Percentiles rank a stretch among this genome's conserved stretches.
Conservation (phyloP, 1,140 invertebrate species). For the Lysiphlebus fabarum region DNA sequence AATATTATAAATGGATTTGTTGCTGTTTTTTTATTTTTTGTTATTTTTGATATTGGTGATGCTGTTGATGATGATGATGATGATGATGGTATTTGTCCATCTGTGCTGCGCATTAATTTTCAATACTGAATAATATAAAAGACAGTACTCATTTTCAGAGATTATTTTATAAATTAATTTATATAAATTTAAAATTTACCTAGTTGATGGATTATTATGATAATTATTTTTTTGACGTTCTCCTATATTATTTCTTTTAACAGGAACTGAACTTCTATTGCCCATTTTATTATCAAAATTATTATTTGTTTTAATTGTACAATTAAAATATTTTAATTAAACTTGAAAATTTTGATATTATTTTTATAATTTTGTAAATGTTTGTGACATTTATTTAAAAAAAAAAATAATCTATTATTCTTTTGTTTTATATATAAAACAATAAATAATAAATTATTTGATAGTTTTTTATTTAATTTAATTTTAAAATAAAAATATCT, state of each 20-base stretch:
- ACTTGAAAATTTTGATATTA: no score
- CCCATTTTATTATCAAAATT: slow-evolving; percentile 10
- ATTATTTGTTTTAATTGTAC: no score
- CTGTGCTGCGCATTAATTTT: slow-evolving; percentile 43
- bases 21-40: slow-evolving; percentile 13
- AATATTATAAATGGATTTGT: slow-evolving; percentile 50
- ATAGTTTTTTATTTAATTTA: no score
- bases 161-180: neutral
- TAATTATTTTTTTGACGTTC: neutral
- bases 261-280: slow-evolving; percentile 8
- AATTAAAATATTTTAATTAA: no score
- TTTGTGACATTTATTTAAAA: neutral
- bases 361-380: no score
- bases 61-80: slow-evolving; percentile 6
- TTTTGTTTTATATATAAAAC: no score
- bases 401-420: no score
- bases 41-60: neutral
- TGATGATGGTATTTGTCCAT: slow-evolving; percentile 26
- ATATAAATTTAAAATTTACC: neutral
- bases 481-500: no score
- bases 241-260: slow-evolving; percentile 1
- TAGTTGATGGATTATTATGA: neutral
- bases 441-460: no score
- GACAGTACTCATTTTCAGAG: neutral
- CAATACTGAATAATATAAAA: slow-evolving; percentile 26